Evolutionary conservation across 2,797 vertebrate species (phyloP).

Genomic region (Poecilia velifera): DNA sequence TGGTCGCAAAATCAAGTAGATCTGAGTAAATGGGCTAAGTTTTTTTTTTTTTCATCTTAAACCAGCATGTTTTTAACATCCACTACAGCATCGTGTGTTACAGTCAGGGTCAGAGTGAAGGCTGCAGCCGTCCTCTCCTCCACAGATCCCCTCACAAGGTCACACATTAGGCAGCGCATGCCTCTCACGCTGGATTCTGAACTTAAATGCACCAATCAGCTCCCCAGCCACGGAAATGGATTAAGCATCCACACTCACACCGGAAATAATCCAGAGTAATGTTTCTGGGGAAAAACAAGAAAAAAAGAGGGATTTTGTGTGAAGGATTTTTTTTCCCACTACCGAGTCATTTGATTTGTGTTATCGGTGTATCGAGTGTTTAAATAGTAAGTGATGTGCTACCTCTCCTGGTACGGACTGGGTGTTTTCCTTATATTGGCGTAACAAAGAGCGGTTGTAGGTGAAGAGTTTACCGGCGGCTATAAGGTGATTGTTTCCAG

Average conservation of each 20-base stretch:
- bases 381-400: neutral
- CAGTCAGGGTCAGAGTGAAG: neutral
- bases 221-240: slow-evolving; percentile 17
- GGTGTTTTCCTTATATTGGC: slow-evolving; percentile 15
- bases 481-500: slow-evolving; percentile 63
- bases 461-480: slow-evolving; percentile 18
- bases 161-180: slow-evolving; percentile 43
- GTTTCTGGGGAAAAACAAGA: neutral
- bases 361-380: neutral
- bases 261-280: slow-evolving; percentile 40
- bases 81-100: neutral
- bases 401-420: neutral
- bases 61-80: neutral
- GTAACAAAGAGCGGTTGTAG: slow-evolving; percentile 21
- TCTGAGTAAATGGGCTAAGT: neutral
- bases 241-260: slow-evolving; percentile 33
- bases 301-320: slow-evolving; percentile 12
- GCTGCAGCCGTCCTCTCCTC: slow-evolving; percentile 15
- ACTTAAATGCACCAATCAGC: slow-evolving; percentile 31
- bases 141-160: slow-evolving; percentile 65
- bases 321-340: slow-evolving; percentile 17
- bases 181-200: slow-evolving; percentile 36
- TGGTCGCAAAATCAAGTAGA: no score
- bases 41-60: no score
- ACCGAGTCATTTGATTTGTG: neutral